Evolutionary conservation across 2,113 vertebrate genomes (phyloP).

Genomic region (Archocentrus centrarchus): DNA sequence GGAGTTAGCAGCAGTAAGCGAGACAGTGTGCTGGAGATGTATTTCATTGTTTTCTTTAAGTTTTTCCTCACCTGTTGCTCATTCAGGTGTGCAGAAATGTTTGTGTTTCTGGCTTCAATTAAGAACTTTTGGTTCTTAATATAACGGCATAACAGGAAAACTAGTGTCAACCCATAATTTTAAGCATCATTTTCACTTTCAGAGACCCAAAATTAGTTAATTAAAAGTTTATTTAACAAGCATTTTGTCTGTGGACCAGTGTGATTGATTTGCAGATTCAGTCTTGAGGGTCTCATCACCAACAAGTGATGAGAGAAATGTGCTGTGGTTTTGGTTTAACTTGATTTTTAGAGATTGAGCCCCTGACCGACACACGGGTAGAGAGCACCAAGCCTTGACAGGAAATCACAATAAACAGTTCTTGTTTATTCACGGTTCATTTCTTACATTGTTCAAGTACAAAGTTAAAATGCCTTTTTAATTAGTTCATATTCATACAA

Average conservation of each 20-base stretch:
- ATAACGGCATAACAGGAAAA: not conserved
- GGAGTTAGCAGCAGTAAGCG: no score
- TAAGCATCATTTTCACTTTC: not conserved
- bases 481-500: constrained; percentile 96
- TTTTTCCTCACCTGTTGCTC: not conserved
- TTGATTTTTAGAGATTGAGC: not conserved
- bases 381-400: constrained; percentile 80
- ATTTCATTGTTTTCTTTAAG: no score
- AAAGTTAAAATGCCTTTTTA: constrained; percentile 99
- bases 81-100: not conserved
- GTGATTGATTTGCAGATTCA: not conserved
- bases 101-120: not conserved
- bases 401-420: constrained; percentile 93
- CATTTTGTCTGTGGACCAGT: not conserved
- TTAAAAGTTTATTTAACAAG: not conserved
- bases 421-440: constrained; percentile 84
- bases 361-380: not conserved
- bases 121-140: not conserved
- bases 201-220: not conserved
- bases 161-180: not conserved
- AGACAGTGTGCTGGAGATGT: no score
- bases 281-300: not conserved
- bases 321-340: not conserved
- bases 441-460: constrained; percentile 95
- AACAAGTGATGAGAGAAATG: not conserved